A percentile compares a stretch with the other conserved stretches of the same genome.
Evolutionary conservation across 2,888 invertebrate species (phyloP).

Genomic region (Eumacrocentrus americanus): DNA sequence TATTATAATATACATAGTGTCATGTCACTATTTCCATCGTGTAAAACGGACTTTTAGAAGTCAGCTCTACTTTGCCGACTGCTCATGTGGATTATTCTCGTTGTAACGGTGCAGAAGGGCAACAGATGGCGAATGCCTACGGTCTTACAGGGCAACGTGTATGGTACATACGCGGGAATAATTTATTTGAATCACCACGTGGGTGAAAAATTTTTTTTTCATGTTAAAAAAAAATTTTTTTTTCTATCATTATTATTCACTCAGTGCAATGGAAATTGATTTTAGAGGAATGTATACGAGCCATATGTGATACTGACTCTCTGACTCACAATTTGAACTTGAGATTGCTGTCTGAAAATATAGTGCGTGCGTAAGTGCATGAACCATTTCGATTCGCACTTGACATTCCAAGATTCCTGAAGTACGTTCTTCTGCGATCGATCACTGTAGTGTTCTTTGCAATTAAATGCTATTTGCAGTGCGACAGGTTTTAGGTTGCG

Average conservation of each 20-base stretch:
- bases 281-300: too few relatives aligned
- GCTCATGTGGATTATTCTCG: constrained; percentile 9
- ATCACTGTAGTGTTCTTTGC: not conserved
- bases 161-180: not conserved
- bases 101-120: not conserved
- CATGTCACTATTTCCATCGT: constrained; percentile 29
- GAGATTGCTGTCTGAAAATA: not conserved
- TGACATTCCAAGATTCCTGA: not conserved
- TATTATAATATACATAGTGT: not conserved
- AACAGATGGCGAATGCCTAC: constrained; percentile 33
- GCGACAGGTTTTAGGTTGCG: not conserved
- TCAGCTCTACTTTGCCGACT: constrained; percentile 31
- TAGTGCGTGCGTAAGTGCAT: not conserved
- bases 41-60: constrained; percentile 33
- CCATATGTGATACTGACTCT: too few relatives aligned
- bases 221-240: not conserved
- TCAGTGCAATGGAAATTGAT: too few relatives aligned
- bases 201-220: constrained; percentile 18
- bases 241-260: too few relatives aligned
- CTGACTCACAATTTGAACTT: too few relatives aligned
- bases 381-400: constrained; percentile 5
- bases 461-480: not conserved
- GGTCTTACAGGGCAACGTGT: not conserved
- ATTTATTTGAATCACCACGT: constrained; percentile 3
- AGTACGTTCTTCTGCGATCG: not conserved